Evolutionary conservation across 1,140 invertebrate genomes (phyloP), one percentile per base, ranked within the genome.

Genomic region (Nautilus pompilius): DNA sequence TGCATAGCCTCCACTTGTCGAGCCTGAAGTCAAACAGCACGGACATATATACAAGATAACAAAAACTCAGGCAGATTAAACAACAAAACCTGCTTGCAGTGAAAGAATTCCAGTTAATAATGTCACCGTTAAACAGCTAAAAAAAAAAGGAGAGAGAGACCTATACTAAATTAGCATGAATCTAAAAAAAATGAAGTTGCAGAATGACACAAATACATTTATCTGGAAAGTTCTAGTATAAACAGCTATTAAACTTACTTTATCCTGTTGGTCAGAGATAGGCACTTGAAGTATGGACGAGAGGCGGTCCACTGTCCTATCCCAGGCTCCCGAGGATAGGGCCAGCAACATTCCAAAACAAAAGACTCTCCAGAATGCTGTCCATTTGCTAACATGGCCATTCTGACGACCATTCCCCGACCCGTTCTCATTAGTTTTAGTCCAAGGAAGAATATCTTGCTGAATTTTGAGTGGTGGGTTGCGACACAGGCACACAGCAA

Each of bases 1-100:
- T 85, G 78, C 58, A 87, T 74, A 4, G 84, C 75, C 51, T 78
- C 64, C 17, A 79, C 73, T 67, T 88, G 88, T 62, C 84, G 80
- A 22, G 78, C 70, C 62, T 80, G 65, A 22, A n/a, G n/a, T n/a
- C n/a, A n/a, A n/a, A n/a, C n/a, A n/a, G n/a, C n/a, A n/a, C n/a
- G n/a, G n/a, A n/a, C n/a, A n/a, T n/a, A n/a, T n/a, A n/a, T n/a
- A n/a, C n/a, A n/a, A n/a, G n/a, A n/a, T n/a, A n/a, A n/a, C n/a
- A n/a, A n/a, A n/a, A n/a, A n/a, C n/a, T n/a, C n/a, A n/a, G n/a
- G n/a, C n/a, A n/a, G n/a, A n/a, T n/a, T n/a, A n/a, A n/a, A n/a
- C n/a, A n/a, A n/a, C n/a, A n/a, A n/a, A n/a, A n/a, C n/a, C n/a
- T n/a, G n/a, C n/a, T n/a, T 48, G 3, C 5, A 48, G 45, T 20